Conservation (phyloP, 2,888 invertebrate species). For the Diaperis boleti region DNA sequence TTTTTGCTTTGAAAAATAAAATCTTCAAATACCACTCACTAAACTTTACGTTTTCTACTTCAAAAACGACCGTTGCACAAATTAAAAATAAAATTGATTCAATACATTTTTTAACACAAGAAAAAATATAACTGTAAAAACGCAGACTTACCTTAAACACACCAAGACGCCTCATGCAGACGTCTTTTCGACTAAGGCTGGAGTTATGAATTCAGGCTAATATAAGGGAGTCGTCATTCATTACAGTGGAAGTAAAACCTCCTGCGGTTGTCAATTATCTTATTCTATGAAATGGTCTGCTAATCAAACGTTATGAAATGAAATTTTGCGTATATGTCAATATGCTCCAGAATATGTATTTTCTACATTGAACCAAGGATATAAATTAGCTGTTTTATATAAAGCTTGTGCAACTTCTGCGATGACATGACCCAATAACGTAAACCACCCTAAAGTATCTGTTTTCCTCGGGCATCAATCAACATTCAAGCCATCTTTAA, state of each 20-base stretch:
- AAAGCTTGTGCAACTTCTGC: no score
- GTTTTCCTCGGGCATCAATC: no score
- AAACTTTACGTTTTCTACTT: no score
- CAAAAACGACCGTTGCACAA: background rate
- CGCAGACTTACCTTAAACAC: conserved; percentile 15
- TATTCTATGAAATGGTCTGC: conserved; percentile 10
- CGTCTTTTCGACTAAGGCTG: conserved; percentile 31
- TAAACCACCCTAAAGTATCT: no score
- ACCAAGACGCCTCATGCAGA: conserved; percentile 20
- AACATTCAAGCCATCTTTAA: no score
- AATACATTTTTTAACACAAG: no score
- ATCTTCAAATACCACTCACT: no score
- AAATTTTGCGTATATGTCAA: conserved; percentile 16
- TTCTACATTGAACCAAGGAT: background rate
- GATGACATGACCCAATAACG: no score
- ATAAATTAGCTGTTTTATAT: no score
- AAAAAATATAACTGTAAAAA: no score
- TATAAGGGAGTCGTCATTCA: conserved; percentile 29
- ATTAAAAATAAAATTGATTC: no score
- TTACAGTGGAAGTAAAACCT: conserved; percentile 26
- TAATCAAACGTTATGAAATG: conserved; percentile 14
- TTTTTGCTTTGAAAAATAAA: no score
- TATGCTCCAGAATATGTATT: background rate
- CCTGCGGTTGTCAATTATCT: conserved; percentile 39
- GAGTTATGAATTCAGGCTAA: conserved; percentile 32